Conservation (phyloP, 2,888 invertebrate genomes). For the Augiades crinisus region DNA sequence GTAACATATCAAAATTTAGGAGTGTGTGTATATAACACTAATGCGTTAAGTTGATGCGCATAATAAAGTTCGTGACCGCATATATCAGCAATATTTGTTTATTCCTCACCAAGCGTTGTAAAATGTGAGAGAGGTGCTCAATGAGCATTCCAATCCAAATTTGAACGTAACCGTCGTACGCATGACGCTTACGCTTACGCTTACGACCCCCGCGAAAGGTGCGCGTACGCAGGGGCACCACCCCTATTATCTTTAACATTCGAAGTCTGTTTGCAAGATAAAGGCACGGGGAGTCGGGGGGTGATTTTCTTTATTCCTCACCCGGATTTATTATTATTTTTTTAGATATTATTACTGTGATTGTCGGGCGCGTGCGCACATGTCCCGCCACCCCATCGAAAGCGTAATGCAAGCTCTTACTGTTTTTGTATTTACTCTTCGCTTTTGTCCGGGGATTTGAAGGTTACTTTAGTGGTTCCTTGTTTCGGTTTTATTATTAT, state of each 20-base stretch:
- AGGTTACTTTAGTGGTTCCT: slow-evolving; percentile 65
- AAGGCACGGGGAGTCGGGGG: slow-evolving; percentile 76
- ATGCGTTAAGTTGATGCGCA: too few relatives aligned
- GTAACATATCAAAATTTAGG: too few relatives aligned
- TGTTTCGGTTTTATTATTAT: slow-evolving; percentile 25
- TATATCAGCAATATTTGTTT: not conserved
- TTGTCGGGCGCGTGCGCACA: slow-evolving; percentile 78
- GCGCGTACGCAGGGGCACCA: slow-evolving; percentile 62
- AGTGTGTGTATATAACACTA: too few relatives aligned
- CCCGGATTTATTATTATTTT: slow-evolving; percentile 81
- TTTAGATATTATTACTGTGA: slow-evolving; percentile 81
- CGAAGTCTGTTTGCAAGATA: slow-evolving; percentile 80
- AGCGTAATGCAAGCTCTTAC: slow-evolving; percentile 68
- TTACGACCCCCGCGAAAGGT: slow-evolving; percentile 73
- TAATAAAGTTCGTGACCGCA: too few relatives aligned
- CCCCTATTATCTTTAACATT: slow-evolving; percentile 81
- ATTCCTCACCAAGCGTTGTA: not conserved
- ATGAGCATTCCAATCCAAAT: slow-evolving; percentile 35
- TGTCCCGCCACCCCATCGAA: slow-evolving; percentile 66
- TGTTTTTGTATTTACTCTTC: slow-evolving; percentile 56
- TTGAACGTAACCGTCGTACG: slow-evolving; percentile 70
- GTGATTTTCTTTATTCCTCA: slow-evolving; percentile 81
- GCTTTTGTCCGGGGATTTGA: slow-evolving; percentile 67
- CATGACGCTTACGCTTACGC: slow-evolving; percentile 51
- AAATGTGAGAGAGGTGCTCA: slow-evolving; percentile 31